Percentiles rank a stretch among this genome's conserved stretches.
Evolutionary conservation across 1,140 invertebrate genomes (phyloP).

Genomic region (Nautilus pompilius): DNA sequence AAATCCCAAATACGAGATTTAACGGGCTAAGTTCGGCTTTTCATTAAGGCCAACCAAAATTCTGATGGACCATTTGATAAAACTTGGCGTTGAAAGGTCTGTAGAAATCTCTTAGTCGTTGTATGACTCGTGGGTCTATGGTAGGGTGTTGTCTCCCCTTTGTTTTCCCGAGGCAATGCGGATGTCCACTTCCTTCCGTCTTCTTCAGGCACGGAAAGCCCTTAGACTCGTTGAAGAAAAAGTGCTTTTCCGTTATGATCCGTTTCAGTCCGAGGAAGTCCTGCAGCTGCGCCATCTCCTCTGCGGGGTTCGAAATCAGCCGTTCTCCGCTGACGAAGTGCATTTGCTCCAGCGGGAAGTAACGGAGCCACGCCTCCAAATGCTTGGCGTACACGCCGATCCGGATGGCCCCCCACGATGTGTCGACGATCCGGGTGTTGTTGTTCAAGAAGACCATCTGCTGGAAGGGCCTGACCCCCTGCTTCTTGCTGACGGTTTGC

Average conservation of each 20-base stretch:
- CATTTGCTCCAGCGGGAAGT: conserved; percentile 71
- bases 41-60: conserved; percentile 30
- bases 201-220: conserved; percentile 58
- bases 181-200: conserved; percentile 41
- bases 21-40: too few species aligned
- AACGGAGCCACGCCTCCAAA: conserved; percentile 78
- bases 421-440: conserved; percentile 12
- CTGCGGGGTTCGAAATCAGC: conserved; percentile 77
- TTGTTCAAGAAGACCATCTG: conserved; percentile 58
- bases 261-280: conserved; percentile 78
- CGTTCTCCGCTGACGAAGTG: conserved; percentile 82
- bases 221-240: conserved; percentile 44
- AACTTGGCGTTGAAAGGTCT: conserved; percentile 49
- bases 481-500: conserved; percentile 55
- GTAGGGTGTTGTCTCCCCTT: conserved; percentile 55
- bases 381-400: conserved; percentile 81
- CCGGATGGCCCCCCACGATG: conserved; percentile 62
- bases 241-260: conserved; percentile 79
- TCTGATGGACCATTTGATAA: conserved; percentile 26
- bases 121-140: conserved; percentile 43
- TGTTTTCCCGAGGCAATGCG: conserved; percentile 59
- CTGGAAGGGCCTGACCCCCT: conserved; percentile 20
- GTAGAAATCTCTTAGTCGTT: conserved; percentile 50
- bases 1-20: too few species aligned
- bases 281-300: conserved; percentile 75